Percentiles rank a stretch among this genome's conserved stretches.
Conservation (phyloP, 2,113 vertebrate species). For the Heptranchias perlo region DNA sequence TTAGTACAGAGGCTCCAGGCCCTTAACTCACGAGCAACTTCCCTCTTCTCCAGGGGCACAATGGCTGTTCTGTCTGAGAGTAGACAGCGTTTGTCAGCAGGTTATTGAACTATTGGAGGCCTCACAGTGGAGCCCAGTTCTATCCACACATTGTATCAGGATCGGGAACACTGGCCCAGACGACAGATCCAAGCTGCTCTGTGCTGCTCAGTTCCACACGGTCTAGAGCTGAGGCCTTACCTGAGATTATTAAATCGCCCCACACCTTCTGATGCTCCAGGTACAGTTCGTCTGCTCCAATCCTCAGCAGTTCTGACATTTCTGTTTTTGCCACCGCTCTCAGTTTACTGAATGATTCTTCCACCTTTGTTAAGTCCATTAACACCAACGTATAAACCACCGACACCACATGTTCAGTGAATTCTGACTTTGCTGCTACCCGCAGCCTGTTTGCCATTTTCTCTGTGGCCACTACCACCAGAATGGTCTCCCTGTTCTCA, state of each 20-base stretch:
- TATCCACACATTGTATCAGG: neutral
- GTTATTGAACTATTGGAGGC: neutral
- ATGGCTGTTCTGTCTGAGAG: neutral
- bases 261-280: constrained; percentile 83
- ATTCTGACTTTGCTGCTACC: constrained; percentile 70
- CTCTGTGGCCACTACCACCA: constrained; percentile 78
- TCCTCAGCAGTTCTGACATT: constrained; percentile 74
- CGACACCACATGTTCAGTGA: constrained; percentile 72
- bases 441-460: constrained; percentile 69
- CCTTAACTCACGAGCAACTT: neutral
- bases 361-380: constrained; percentile 63
- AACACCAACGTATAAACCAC: constrained; percentile 74
- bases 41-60: neutral
- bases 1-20: no score
- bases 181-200: no score
- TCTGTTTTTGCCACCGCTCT: constrained; percentile 75
- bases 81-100: neutral
- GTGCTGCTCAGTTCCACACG: no score
- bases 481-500: constrained; percentile 60
- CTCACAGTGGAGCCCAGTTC: neutral
- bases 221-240: no score
- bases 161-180: no score
- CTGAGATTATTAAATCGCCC: constrained; percentile 87
- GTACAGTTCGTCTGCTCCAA: constrained; percentile 66
- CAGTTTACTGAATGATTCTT: constrained; percentile 69